phyloP scores from a whole-genome alignment of 2,113 vertebrate genomes.

The Podarcis cretensis region DNA sequence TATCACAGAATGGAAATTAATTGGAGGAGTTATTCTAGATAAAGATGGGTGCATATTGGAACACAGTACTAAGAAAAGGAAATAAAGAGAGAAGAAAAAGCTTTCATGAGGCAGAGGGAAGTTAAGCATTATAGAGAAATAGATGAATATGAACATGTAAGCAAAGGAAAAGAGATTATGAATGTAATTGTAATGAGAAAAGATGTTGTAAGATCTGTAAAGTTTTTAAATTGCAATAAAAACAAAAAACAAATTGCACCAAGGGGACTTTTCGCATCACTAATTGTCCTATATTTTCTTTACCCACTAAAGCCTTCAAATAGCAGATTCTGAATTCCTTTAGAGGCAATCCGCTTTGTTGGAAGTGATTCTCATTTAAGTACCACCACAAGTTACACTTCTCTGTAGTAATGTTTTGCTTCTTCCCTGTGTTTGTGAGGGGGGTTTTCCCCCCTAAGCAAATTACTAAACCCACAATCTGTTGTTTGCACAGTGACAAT shows the following conservation, averaged over 20 bases:
- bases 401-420: background rate
- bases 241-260: background rate
- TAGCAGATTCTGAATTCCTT: background rate
- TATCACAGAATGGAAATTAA: too few species aligned
- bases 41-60: too few species aligned
- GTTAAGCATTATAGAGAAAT: too few species aligned
- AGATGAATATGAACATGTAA: too few species aligned
- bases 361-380: slow-evolving; percentile 5
- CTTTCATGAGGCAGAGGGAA: too few species aligned
- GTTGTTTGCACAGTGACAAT: slow-evolving; percentile 8
- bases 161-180: too few species aligned
- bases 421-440: background rate
- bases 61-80: too few species aligned
- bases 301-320: background rate
- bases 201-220: background rate
- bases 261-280: background rate
- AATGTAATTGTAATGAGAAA: background rate
- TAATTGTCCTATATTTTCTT: background rate
- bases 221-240: background rate
- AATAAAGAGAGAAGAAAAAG: too few species aligned
- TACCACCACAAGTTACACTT: background rate
- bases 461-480: slow-evolving; percentile 6
- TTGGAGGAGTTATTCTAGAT: too few species aligned
- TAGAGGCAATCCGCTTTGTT: background rate
- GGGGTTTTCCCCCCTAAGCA: background rate